phyloP scores from a whole-genome alignment of 2,113 vertebrate genomes.

The Leucopternis melanops region DNA sequence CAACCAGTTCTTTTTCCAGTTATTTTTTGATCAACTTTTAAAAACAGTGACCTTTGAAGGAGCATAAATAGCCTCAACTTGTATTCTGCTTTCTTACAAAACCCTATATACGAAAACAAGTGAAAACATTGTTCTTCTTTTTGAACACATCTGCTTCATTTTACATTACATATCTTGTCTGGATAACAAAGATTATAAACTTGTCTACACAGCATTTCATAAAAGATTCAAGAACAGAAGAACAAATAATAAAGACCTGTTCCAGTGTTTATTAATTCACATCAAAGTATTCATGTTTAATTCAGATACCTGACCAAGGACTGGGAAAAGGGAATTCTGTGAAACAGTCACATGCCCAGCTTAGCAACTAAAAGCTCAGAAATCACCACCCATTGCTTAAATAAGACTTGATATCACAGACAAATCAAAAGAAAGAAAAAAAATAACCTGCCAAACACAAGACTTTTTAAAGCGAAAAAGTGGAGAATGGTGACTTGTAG shows the following conservation, averaged over 20 bases:
- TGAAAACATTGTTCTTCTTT: neutral
- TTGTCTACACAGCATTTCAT: conserved; percentile 32
- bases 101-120: neutral
- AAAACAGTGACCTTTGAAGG: neutral
- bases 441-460: neutral
- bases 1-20: neutral
- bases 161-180: neutral
- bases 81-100: neutral
- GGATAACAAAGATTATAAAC: neutral
- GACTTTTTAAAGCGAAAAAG: neutral
- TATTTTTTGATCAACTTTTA: neutral
- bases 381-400: neutral
- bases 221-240: conserved; percentile 36
- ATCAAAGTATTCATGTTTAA: conserved; percentile 28
- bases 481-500: neutral
- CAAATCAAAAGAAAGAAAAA: neutral
- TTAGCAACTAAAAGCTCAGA: neutral
- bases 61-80: neutral
- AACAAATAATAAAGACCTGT: conserved; percentile 19
- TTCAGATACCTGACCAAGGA: conserved; percentile 1
- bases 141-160: neutral
- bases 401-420: neutral
- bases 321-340: neutral
- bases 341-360: neutral
- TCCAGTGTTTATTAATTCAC: conserved; percentile 11